Evolutionary conservation across 2,888 invertebrate species (phyloP).

Genomic region (Amphipoea lucens): DNA sequence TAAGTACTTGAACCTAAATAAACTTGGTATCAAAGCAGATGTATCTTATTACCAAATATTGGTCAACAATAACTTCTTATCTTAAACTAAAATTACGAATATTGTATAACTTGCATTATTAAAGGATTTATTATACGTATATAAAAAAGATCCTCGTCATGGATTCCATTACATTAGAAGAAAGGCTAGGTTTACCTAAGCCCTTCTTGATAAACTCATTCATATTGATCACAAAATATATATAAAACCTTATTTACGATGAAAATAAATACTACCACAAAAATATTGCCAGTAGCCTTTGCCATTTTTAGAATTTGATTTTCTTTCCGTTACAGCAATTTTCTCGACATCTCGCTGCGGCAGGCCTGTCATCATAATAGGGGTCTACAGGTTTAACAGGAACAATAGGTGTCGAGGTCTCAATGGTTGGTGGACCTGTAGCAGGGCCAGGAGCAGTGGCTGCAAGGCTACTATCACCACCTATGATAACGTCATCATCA

Average conservation of each 20-base stretch:
- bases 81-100: not conserved
- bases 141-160: not conserved
- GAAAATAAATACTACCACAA: not conserved
- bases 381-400: constrained; percentile 66
- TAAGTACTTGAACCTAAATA: not conserved
- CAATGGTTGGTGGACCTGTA: constrained; percentile 51
- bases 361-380: constrained; percentile 47
- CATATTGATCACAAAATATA: not conserved
- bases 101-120: not conserved
- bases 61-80: not conserved
- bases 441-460: constrained; percentile 48
- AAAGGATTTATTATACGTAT: not conserved
- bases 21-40: not conserved
- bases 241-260: not conserved
- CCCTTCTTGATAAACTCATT: not conserved
- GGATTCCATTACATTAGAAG: not conserved
- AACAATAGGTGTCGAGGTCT: constrained; percentile 47
- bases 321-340: constrained; percentile 39
- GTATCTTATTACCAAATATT: not conserved
- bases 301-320: not conserved
- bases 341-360: constrained; percentile 60
- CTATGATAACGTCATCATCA: constrained; percentile 48
- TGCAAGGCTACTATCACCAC: constrained; percentile 62
- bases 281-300: not conserved
- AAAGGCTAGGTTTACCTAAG: not conserved